Evolutionary conservation across 2,888 invertebrate species (phyloP), one percentile per base, ranked within the genome.

Genomic region (Dusona sp.): DNA sequence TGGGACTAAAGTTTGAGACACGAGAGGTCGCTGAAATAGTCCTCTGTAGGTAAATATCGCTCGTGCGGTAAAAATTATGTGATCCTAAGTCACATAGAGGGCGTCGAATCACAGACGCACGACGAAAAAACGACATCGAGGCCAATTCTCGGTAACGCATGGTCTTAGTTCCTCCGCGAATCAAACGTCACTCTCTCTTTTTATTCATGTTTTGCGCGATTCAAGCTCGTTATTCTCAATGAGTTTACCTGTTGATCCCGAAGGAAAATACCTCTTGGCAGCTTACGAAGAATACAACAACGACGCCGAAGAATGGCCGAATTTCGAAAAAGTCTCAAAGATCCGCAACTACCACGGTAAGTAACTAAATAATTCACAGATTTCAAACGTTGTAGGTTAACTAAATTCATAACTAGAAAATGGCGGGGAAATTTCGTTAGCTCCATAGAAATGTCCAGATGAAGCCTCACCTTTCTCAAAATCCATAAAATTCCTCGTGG

Each of bases 11-110:
- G 61, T 16, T 29, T 29, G 61, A 16, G 83, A 79, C 83, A 79
- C 67, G 79, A 83, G 83, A 77, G 73, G 73, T 73, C 73, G 83
- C 79, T 78, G 25, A 4, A 36, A 57, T 83, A 29, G 51, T 65
- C 65, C 78, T 65, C 51, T 65, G 51, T 73, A 33, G 64, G 42
- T 54, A 42, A 68, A 25, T 82, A 57, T 77, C 42, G 54, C 73
- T 54, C 22, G 38, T 25, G 73, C 64, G 36, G n/a, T 22, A 48
- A 61, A 42, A 70, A 70, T 16, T 19, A 45, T 70, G 42, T 61
- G 25, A 61, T 61, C 4, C 13, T 61, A 61, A 29, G 29, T 13
- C 57, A 13, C 16, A 57, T 29, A 61, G 57, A 61, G 57, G 25
- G 57, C 29, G 38, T 13, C 67, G 65, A 65, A 36, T 13, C 19